Percentiles rank a stretch among this genome's conserved stretches.
Evolutionary conservation across 30 jellyfish, hydroid and myxozoan species (phyloP).

Genomic region (Hydractinia echinata): DNA sequence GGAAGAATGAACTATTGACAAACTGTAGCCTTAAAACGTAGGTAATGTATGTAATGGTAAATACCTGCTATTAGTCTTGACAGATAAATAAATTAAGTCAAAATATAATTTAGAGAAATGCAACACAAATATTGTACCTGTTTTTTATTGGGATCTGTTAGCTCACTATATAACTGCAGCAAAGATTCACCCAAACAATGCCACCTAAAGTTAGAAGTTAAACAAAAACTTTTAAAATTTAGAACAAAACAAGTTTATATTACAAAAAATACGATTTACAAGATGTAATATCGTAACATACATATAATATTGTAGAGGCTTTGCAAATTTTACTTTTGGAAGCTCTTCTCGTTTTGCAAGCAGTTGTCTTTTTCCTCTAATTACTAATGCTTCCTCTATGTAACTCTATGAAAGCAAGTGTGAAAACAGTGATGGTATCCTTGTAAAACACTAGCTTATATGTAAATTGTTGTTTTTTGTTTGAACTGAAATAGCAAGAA

Average conservation of each 20-base stretch:
- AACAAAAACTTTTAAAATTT: background rate
- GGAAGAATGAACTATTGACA: too few relatives aligned
- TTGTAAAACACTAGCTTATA: background rate
- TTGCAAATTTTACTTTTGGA: constrained; percentile 55
- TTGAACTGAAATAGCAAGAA: background rate
- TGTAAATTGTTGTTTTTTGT: background rate
- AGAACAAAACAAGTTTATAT: too few relatives aligned
- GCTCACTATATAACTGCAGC: constrained; percentile 58
- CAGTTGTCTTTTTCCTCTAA: constrained; percentile 73
- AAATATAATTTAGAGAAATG: background rate
- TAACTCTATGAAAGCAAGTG: constrained; percentile 44
- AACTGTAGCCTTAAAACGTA: too few relatives aligned
- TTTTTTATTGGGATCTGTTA: constrained; percentile 48
- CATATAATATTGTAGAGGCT: constrained; percentile 70
- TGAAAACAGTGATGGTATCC: background rate
- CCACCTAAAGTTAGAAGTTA: constrained; percentile 46
- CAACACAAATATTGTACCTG: constrained; percentile 34
- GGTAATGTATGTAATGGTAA: too few relatives aligned
- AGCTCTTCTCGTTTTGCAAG: constrained; percentile 61
- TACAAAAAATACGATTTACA: background rate
- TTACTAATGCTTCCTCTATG: constrained; percentile 85
- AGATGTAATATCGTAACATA: constrained; percentile 25
- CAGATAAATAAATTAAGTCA: background rate
- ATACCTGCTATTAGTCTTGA: too few relatives aligned
- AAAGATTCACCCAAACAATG: constrained; percentile 73